Conservation (phyloP, 2,113 vertebrate genomes). For the Hippocampus zosterae region DNA sequence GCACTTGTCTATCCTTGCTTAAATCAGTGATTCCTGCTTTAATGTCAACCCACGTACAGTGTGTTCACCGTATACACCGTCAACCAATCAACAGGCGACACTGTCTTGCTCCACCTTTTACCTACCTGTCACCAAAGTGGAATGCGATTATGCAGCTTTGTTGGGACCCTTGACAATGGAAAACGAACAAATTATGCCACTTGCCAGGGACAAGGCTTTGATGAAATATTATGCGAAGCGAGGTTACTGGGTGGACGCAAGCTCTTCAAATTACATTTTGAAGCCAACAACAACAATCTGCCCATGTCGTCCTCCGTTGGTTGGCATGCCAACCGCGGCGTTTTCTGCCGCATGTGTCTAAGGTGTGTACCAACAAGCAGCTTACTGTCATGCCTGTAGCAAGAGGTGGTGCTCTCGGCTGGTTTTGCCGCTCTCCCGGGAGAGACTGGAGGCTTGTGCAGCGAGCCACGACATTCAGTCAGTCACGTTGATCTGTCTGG, state of each 20-base stretch:
- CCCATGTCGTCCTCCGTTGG: conserved; percentile 10
- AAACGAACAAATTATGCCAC: too few relatives aligned
- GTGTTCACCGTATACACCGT: too few relatives aligned
- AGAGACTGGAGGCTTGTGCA: conserved; percentile 13
- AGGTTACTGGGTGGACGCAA: conserved; percentile 33
- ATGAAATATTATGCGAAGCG: conserved; percentile 19
- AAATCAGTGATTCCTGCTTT: too few relatives aligned
- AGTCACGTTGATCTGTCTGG: conserved; percentile 34
- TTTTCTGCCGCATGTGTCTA: conserved; percentile 46
- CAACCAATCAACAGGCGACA: not conserved
- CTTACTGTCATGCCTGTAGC: conserved; percentile 50
- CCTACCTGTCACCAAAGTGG: not conserved
- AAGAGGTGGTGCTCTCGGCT: conserved; percentile 41
- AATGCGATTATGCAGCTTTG: too few relatives aligned
- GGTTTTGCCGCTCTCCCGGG: conserved; percentile 41
- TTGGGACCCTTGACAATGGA: not conserved
- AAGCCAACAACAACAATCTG: conserved; percentile 44
- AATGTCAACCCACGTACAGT: too few relatives aligned
- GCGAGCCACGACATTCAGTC: conserved; percentile 23
- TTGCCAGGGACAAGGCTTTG: not conserved
- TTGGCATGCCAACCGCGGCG: conserved; percentile 24
- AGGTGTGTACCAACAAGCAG: conserved; percentile 46
- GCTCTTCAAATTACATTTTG: conserved; percentile 51
- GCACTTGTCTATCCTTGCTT: too few relatives aligned
- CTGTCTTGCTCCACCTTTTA: not conserved